Base-by-base conservation (phyloP, 2,888 invertebrate genomes). In the Drosophila greeni region DNA sequence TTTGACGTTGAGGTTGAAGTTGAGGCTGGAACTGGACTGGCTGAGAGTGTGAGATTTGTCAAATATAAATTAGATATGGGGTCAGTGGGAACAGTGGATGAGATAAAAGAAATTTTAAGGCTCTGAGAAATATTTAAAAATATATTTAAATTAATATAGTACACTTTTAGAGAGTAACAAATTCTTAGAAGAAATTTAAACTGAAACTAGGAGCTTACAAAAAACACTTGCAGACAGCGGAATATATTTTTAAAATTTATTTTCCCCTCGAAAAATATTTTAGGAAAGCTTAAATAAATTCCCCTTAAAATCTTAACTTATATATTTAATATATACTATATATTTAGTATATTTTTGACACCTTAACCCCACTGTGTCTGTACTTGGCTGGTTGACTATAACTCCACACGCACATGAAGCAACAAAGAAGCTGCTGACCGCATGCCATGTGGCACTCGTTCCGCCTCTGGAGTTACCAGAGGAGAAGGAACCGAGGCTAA, bases 401-500 rank as follows among this genome's bases (percentile, higher is more conserved):
- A 62, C 70, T 51, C 34, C 24, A 39, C 64, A 58, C 82, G 75
- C 76, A 72, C 72, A 68, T 67, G 48, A 14, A 52, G 59, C 72
- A 76, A 84, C 84, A 84, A 84, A 84, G 82, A 84, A 85, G 70
- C 66, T 84, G 84, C 85, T 84, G 85, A 84, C 84, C 84, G 74
- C 82, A 66, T 75, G 67, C 61, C 80, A 76, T 84, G 74, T 68
- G 68, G 64, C 67, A 51, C 56, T 66, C 49, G 56, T 57, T 58
- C 56, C 59, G 39, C n/a, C 26, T n/a, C n/a, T n/a, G n/a, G n/a
- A 40, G 58, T 45, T 45, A 5, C 8, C 3, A 12, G 48, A 48
- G 42, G 42, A 42, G 48, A 12, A 18, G 61, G 20, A 26, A 12
- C 23, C 4, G 29, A 34, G 26, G 23, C 40, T 2, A 8, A 24